Conservation (phyloP, 2,113 vertebrate genomes). For the Gallinago media region DNA sequence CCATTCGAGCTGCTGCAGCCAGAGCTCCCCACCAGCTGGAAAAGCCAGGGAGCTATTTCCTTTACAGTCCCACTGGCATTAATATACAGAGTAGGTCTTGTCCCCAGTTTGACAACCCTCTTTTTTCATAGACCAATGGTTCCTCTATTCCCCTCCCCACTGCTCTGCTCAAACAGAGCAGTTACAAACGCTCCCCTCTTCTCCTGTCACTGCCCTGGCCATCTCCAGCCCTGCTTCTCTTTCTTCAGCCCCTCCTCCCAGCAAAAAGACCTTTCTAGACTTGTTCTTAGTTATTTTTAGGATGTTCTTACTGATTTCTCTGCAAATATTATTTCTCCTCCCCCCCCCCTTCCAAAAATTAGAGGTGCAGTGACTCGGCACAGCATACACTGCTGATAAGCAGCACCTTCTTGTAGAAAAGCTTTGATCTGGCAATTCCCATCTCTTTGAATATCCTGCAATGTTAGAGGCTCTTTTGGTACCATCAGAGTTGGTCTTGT, state of each 20-base stretch:
- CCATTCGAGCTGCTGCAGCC: neutral
- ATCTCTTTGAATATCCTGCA: no score
- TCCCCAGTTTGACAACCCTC: neutral
- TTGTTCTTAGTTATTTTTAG: neutral
- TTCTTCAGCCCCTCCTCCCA: neutral
- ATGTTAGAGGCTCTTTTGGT: neutral
- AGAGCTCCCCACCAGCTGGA: neutral
- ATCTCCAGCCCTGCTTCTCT: neutral
- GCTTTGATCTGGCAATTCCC: neutral
- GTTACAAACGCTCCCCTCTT: neutral
- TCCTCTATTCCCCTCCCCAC: neutral
- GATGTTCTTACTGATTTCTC: neutral
- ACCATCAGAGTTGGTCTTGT: neutral
- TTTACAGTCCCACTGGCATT: conserved; percentile 10
- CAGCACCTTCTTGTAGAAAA: neutral
- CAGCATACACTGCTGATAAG: neutral
- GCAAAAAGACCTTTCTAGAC: neutral
- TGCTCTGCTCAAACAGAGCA: neutral
- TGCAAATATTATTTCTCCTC: neutral
- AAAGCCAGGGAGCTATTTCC: conserved; percentile 26
- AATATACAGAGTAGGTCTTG: neutral
- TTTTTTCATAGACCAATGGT: neutral
- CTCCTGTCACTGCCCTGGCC: neutral
- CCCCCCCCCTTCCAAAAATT: neutral
- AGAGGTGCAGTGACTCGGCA: neutral